Conservation (phyloP, 2,888 invertebrate genomes). For the Eupeodes luniger region DNA sequence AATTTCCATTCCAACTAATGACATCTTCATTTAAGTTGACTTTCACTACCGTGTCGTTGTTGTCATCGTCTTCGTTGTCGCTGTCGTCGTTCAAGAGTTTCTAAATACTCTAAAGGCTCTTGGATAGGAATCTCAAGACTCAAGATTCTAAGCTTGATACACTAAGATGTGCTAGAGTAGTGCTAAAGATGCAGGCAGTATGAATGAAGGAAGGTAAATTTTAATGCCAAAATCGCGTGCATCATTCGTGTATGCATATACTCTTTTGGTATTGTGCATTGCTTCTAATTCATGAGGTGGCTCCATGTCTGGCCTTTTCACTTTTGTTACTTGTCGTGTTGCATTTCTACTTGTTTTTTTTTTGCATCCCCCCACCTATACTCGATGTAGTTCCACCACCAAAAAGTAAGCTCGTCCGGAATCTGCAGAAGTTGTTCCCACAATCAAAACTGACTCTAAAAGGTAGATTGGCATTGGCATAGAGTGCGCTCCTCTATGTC, state of each 20-base stretch:
- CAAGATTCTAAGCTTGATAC: constrained; percentile 31
- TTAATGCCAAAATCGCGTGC: constrained; percentile 60
- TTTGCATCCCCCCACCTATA: not conserved
- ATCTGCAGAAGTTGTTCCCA: constrained; percentile 58
- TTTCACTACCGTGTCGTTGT: constrained; percentile 46
- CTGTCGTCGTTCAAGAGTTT: not conserved
- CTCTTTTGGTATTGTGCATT: no score
- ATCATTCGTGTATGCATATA: constrained; percentile 51
- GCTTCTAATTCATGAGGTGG: constrained; percentile 28
- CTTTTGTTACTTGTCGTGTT: constrained; percentile 29
- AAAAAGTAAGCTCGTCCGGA: constrained; percentile 22
- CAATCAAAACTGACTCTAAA: constrained; percentile 55
- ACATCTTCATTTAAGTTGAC: constrained; percentile 55
- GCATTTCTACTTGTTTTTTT: not conserved
- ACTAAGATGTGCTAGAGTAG: not conserved
- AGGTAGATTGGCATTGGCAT: constrained; percentile 24
- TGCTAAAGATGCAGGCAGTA: not conserved
- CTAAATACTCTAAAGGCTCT: not conserved
- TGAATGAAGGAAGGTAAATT: not conserved
- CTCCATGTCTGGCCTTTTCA: constrained; percentile 58
- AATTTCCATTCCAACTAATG: constrained; percentile 61
- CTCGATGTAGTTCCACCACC: constrained; percentile 23
- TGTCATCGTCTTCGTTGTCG: no score
- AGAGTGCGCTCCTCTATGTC: not conserved
- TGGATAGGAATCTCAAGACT: constrained; percentile 28